Base-by-base conservation (phyloP, 2,113 vertebrate genomes). In the Rattus norvegicus region DNA sequence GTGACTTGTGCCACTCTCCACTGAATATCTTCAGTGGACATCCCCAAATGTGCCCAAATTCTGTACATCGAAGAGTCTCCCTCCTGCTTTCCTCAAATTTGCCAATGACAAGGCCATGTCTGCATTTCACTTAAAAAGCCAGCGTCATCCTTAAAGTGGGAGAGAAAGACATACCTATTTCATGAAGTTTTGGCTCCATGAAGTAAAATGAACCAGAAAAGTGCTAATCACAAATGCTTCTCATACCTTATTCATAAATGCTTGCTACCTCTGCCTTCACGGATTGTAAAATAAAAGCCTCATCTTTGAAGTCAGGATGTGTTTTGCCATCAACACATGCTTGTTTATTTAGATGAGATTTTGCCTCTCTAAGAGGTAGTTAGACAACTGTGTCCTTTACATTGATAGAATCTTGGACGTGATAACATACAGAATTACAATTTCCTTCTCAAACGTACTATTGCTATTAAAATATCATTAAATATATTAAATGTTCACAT, bases 201-300 rank as follows among this genome's bases (percentile, higher is more conserved):
- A 93, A 93, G 7, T 72, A n/a, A 95, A 89, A 76, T 63, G 54
- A 88, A 20, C 49, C 59, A 93, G 88, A 26, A 73, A 85, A 79
- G 8, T 54, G 12, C 11, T 30, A 52, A 39, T 69, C 88, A 93
- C 47, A 85, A 56, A 63, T 89, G 28, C 61, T 63, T 49, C 36
- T 43, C 14, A 63, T 20, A 39, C 4, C 61, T 9, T 65, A 61
- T 26, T 22, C 56, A 67, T 14, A 92, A 86, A 80, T 30, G 88
- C 69, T 90, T 87, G 19, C 36, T 54, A 39, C 39, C 47, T 0
- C 20, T 69, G 16, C 43, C 49, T 84, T 88, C n/a, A 43, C 2
- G 77, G 52, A 77, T 92, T 89, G 26, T 54, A 43, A 54, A 36
- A 77, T 39, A 83, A 67, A 90, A 3, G 67, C 47, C 33, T 56